Base-by-base conservation (phyloP, 2,888 invertebrate genomes). In the Tiliacea citrago region DNA sequence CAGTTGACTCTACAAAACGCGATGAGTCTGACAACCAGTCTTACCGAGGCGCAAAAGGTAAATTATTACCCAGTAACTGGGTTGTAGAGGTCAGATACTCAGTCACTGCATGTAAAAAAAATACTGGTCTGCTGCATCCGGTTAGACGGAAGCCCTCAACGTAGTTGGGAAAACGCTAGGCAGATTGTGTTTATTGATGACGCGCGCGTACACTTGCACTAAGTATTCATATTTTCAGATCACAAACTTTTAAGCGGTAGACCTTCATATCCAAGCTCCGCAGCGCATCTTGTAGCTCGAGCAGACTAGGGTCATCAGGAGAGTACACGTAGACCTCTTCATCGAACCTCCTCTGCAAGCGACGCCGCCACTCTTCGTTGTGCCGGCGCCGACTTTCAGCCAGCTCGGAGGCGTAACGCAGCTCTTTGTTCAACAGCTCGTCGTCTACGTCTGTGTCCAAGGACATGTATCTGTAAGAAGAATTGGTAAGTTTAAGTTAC, bases 261-360 rank as follows among this genome's bases (percentile, higher is more conserved):
- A 81, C 81, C 91, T 92, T 92, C 75, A 92, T 80, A 61, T 95
- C 93, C 1, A 93, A 65, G 39, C 77, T 87, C 16, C 86, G 77
- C 62, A 96, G 81, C 0, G 95, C 94, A 0, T 94, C 93, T 77
- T 95, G 91, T 60, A 96, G 79, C 2, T 88, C 92, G 47, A 89
- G 42, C 57, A 95, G 84, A 0, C 92, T 92, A 1, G 94, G 93
- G 81, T 96, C 96, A 2, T 94, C 94, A 1, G 93, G 91, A 0
- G 88, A 81, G 86, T 92, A 96, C 4, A 93, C 94, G 5, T 90
- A 86, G 84, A 94, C 94, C 49, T 96, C 95, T n/a, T 95, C 93
- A 0, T 93, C 93, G 68, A 95, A 94, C 87, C 90, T 94, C 78
- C 89, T 88, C 86, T 92, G 89, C 94, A 95, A 92, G 82, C 91